These are phyloP conservation scores for Cephus pygmeus DNA, from an alignment of 2,888 invertebrate species.

Conservation along the genomic window DNA sequence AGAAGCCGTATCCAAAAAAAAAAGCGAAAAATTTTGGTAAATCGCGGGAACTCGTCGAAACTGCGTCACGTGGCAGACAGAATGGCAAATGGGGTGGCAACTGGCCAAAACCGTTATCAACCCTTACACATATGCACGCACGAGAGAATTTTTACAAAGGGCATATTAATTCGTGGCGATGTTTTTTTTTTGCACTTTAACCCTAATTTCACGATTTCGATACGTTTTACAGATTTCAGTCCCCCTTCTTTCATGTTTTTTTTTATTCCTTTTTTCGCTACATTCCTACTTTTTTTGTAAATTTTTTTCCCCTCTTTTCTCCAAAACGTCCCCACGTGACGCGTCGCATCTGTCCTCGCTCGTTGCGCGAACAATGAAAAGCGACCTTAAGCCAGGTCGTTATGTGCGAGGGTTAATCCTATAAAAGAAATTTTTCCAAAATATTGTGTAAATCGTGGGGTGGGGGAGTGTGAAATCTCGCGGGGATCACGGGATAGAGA, in stretches of 20 bases:
- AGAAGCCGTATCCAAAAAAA: not conserved
- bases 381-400: slow-evolving; percentile 38
- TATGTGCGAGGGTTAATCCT: slow-evolving; percentile 38
- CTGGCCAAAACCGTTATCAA: too few species aligned
- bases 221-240: slow-evolving; percentile 50
- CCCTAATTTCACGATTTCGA: slow-evolving; percentile 58
- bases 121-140: slow-evolving; percentile 33
- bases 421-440: slow-evolving; percentile 64
- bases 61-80: too few species aligned
- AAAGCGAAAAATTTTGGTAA: slow-evolving; percentile 15
- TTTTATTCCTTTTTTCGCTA: slow-evolving; percentile 6
- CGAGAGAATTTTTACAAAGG: slow-evolving; percentile 28
- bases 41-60: slow-evolving; percentile 5
- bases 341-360: slow-evolving; percentile 48
- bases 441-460: slow-evolving; percentile 65
- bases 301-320: slow-evolving; percentile 19
- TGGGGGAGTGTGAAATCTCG: slow-evolving; percentile 4
- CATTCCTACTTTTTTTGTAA: slow-evolving; percentile 26
- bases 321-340: slow-evolving; percentile 27
- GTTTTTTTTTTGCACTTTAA: slow-evolving; percentile 39
- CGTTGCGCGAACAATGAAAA: slow-evolving; percentile 29
- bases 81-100: too few species aligned
- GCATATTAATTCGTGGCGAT: slow-evolving; percentile 38
- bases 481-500: slow-evolving; percentile 22
- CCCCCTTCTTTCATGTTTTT: slow-evolving; percentile 9